Base-by-base conservation (phyloP, 2,797 vertebrate genomes). In the Bryconaethiops microstoma region DNA sequence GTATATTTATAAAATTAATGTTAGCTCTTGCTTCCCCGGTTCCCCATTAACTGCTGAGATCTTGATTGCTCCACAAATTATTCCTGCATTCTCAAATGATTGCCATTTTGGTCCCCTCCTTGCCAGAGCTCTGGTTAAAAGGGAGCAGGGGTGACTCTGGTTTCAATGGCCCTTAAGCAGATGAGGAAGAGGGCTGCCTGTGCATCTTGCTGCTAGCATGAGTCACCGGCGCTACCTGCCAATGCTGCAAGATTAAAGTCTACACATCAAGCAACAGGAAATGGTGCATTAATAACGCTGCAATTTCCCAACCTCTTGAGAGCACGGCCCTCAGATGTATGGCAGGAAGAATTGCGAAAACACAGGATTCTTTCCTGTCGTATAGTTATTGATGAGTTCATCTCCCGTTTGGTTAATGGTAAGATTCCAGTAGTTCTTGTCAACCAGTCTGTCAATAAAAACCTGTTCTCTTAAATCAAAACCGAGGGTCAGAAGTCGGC, bases 251-350 rank as follows among this genome's bases (percentile, higher is more conserved):
- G 78, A 88, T 86, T 78, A 87, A 86, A 89, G 76, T 0, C 9
- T 50, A 69, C 25, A 84, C 84, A 91, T 86, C 79, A 79, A 77
- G 80, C 77, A 87, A 86, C 86, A 87, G 90, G 90, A 93, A 90
- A 80, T 65, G 12, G 40, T 17, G n/a, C n/a, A n/a, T 83, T 80
- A 78, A 86, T 80, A 77, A 70, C n/a, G n/a, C n/a, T n/a, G n/a
- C 69, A 52, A 76, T 68, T 80, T 86, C 62, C 69, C 13, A 29
- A 60, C 68, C 77, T 81, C 21, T 83, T 80, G 68, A 62, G 75
- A 48, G 65, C 82, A 86, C 85, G 85, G 88, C 84, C 62, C 65
- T 3, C 6, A 82, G 78, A 85, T 86, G 77, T 79, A 76, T 90
- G 29, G 19, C 4, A 9, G n/a, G 54, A 57, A 57, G 10, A 80